Percentiles rank a stretch among this genome's conserved stretches.
Evolutionary conservation across 1,140 invertebrate genomes (phyloP).

Genomic region (Cydia strobilella): DNA sequence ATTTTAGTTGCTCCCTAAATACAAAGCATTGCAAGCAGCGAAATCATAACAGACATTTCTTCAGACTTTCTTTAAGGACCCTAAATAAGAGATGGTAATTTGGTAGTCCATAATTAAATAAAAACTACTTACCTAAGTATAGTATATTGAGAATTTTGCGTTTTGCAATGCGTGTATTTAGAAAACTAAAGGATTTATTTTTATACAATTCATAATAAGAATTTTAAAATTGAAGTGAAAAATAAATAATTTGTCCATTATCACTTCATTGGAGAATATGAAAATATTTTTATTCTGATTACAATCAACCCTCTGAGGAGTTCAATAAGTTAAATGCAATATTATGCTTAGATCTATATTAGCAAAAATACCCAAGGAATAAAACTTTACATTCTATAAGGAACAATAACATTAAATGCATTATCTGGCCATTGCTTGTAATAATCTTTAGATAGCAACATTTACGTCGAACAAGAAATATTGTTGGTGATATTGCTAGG

Average conservation of each 20-base stretch:
- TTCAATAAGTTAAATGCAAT: conserved; percentile 50
- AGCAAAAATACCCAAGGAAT: conserved; percentile 55
- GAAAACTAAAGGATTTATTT: background rate
- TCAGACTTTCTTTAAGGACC: background rate
- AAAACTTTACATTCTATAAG: conserved; percentile 48
- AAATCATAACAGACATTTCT: background rate
- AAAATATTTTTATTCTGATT: conserved; percentile 25
- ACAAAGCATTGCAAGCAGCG: background rate
- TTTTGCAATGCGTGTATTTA: background rate
- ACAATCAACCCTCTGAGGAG: conserved; percentile 15
- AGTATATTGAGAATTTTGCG: background rate
- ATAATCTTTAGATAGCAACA: conserved; percentile 34
- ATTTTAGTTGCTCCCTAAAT: background rate
- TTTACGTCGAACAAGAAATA: conserved; percentile 37
- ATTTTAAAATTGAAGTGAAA: background rate
- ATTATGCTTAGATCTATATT: conserved; percentile 57
- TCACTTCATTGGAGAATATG: conserved; percentile 25
- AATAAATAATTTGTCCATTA: conserved; percentile 21
- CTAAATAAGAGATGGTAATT: background rate
- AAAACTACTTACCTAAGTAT: too few species aligned
- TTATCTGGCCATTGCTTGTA: conserved; percentile 47
- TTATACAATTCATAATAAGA: background rate
- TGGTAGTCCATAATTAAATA: background rate
- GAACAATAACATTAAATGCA: conserved; percentile 68
- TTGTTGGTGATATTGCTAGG: conserved; percentile 12